Percentiles rank a stretch among this genome's conserved stretches.
Evolutionary conservation across 2,888 invertebrate species (phyloP).

Genomic region (Psococerastis gibbosa): DNA sequence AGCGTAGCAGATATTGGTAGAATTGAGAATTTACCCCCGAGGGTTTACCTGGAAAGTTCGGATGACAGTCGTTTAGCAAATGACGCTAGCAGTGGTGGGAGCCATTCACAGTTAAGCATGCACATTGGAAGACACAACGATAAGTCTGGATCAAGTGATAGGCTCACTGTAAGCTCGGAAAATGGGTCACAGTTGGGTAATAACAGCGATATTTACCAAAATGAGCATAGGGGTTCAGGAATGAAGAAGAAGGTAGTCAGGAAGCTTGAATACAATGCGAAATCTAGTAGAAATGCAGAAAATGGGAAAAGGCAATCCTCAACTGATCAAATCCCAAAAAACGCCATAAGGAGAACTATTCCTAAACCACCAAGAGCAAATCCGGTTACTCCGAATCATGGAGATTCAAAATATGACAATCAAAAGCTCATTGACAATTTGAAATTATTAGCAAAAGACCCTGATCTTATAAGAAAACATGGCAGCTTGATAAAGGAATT

Average conservation of each 20-base stretch:
- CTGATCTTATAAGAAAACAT: slow-evolving; percentile 1
- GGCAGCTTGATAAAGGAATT: slow-evolving; percentile 8
- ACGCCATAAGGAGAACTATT: background rate
- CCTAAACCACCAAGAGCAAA: background rate
- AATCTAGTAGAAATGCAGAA: background rate
- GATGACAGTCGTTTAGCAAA: background rate
- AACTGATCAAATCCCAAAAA: background rate
- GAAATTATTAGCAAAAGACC: slow-evolving; percentile 3
- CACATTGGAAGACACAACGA: background rate
- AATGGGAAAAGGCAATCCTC: background rate
- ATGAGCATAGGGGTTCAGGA: background rate
- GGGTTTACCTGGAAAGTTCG: background rate
- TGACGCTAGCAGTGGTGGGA: background rate
- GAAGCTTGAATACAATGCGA: background rate
- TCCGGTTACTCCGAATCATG: background rate
- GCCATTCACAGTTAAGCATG: background rate
- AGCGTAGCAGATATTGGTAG: slow-evolving; percentile 26
- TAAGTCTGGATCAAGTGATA: background rate
- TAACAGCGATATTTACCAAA: background rate
- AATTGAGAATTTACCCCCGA: slow-evolving; percentile 16
- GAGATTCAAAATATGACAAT: background rate
- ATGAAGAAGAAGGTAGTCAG: background rate
- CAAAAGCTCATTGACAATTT: background rate
- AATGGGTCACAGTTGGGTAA: background rate
- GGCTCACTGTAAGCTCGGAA: background rate